Evolutionary conservation across 2,797 vertebrate species (phyloP), one percentile per base, ranked within the genome.

Genomic region (Hoplostethus atlanticus): DNA sequence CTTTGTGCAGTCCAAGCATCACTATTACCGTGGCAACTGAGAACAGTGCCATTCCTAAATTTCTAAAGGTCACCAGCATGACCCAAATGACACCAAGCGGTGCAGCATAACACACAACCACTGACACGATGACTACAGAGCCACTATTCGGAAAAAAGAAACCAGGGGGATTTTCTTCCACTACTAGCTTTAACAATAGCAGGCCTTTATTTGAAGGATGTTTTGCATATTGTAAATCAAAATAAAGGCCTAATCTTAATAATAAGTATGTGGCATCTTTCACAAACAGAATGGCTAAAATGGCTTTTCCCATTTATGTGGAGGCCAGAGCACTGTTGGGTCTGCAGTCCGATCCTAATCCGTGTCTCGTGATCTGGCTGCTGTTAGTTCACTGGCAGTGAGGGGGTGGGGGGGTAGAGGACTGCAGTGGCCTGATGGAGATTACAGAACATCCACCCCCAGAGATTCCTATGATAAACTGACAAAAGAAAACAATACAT

Each of bases 311-410:
- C 15, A 44, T 54, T 17, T 55, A 16, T 44, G 46, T 47, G 52
- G 0, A 3, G 16, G 56, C n/a, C 47, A 57, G 56, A 76, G 76
- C 65, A 58, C 62, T 59, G 47, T 38, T 42, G n/a, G 42, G 70
- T 53, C 72, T 68, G 57, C 68, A 81, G 77, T 60, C 67, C 48
- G 71, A 84, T 87, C 70, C 74, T 92, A 92, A 94, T 91, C 86
- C 62, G 76, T 77, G 85, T 91, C 92, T 82, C 63, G 86, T 92
- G 93, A 94, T 91, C 70, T 17, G 67, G 73, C 81, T 83, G 79
- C 78, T 65, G 73, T 79, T 76, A 53, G 70, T 48, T 79, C 64
- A 73, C 83, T 70, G 68, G 76, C 53, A 76, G 70, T 38, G n/a
- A 28, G 28, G 28, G 28, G 57, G 30, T 15, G 8, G 53, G 28